phyloP scores from a whole-genome alignment of 1,140 invertebrate species.

The Harpegnathos saltator region DNA sequence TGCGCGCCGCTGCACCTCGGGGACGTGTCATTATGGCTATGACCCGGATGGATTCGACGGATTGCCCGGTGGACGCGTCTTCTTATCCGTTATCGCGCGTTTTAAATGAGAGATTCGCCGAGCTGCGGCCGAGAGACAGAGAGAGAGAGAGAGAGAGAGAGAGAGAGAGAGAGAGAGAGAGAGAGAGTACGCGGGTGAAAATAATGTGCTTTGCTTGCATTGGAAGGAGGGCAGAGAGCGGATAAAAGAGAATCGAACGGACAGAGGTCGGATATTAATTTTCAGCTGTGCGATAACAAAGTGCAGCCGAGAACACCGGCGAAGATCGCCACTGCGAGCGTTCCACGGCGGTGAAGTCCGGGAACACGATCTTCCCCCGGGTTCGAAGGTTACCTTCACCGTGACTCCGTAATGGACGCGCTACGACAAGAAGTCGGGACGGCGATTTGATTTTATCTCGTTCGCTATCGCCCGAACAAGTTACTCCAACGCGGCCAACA shows the following conservation, averaged over 20 bases:
- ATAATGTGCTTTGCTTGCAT: too few species aligned
- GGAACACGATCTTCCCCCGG: slow-evolving; percentile 32
- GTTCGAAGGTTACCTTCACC: slow-evolving; percentile 26
- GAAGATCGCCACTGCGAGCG: neutral
- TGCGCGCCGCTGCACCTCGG: slow-evolving; percentile 9
- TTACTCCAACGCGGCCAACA: slow-evolving; percentile 1
- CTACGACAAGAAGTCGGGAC: slow-evolving; percentile 30
- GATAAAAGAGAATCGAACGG: too few species aligned
- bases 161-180: too few species aligned
- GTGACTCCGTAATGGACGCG: slow-evolving; percentile 31
- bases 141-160: too few species aligned
- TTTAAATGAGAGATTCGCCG: slow-evolving; percentile 26
- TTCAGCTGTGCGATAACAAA: neutral
- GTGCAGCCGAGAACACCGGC: neutral
- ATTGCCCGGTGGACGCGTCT: slow-evolving; percentile 5
- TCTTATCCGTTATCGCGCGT: slow-evolving; percentile 47
- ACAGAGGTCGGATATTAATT: too few species aligned
- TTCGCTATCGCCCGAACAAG: slow-evolving; percentile 9
- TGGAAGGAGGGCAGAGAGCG: too few species aligned
- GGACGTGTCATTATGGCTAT: slow-evolving; percentile 53
- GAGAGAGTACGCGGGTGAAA: too few species aligned
- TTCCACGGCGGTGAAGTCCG: slow-evolving; percentile 27
- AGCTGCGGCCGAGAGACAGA: too few species aligned
- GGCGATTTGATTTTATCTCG: slow-evolving; percentile 51
- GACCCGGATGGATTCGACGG: slow-evolving; percentile 36